Evolutionary conservation across 2,113 vertebrate genomes (phyloP).

Genomic region (Lepidothrix coronata): DNA sequence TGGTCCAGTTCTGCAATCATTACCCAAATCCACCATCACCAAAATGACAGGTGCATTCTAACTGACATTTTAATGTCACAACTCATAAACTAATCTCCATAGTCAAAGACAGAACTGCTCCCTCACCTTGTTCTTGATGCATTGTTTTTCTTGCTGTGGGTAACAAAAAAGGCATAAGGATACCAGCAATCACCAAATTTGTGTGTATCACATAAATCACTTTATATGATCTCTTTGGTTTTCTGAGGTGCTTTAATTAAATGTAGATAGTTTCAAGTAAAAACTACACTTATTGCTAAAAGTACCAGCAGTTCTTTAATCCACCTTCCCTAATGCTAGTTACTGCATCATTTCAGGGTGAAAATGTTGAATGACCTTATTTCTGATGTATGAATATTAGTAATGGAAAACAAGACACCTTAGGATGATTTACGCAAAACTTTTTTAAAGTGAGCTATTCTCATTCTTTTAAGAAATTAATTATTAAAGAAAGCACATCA

Average conservation of each 20-base stretch:
- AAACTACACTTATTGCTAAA: neutral
- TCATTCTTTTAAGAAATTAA: neutral
- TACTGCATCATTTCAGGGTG: neutral
- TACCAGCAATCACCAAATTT: neutral
- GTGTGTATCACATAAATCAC: neutral
- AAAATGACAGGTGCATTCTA: neutral
- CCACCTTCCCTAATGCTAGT: neutral
- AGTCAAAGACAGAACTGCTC: neutral
- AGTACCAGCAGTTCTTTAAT: neutral
- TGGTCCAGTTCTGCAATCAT: neutral
- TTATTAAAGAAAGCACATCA: neutral
- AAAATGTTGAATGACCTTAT: neutral
- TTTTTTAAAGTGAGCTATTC: neutral
- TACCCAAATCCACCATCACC: neutral
- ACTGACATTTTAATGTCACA: neutral
- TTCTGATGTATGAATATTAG: neutral
- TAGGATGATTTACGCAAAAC: neutral
- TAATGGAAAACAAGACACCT: neutral
- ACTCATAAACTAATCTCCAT: neutral
- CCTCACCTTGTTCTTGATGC: slow-evolving; percentile 61
- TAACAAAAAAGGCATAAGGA: slow-evolving; percentile 72
- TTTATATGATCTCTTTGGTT: neutral
- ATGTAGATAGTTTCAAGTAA: neutral
- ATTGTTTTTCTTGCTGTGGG: slow-evolving; percentile 47
- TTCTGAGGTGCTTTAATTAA: neutral